Conservation (phyloP, 2,113 vertebrate species). For the Daboia siamensis region DNA sequence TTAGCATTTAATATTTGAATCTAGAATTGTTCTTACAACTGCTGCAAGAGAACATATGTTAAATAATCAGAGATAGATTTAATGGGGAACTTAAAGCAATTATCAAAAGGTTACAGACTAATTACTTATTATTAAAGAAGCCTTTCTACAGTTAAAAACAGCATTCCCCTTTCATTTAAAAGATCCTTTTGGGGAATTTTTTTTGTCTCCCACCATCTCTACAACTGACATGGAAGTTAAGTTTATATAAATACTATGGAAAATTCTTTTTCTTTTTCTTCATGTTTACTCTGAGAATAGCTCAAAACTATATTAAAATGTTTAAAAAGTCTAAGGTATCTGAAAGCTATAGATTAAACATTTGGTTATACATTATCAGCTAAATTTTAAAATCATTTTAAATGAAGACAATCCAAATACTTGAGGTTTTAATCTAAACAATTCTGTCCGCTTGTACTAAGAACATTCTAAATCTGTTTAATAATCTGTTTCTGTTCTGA, state of each 20-base stretch:
- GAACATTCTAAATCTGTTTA: background rate
- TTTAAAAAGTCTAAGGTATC: background rate
- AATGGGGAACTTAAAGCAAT: slow-evolving; percentile 57
- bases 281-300: background rate
- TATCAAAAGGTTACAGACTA: slow-evolving; percentile 58
- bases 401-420: background rate
- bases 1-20: slow-evolving; percentile 51
- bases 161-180: background rate
- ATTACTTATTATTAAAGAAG: slow-evolving; percentile 57
- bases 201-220: background rate
- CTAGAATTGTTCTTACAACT: slow-evolving; percentile 40
- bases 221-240: background rate
- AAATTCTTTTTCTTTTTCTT: background rate
- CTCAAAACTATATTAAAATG: background rate
- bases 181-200: background rate
- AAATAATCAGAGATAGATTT: slow-evolving; percentile 54
- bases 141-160: slow-evolving; percentile 27
- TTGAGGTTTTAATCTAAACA: background rate
- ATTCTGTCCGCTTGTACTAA: background rate
- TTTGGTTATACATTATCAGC: background rate
- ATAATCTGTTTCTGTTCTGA: background rate
- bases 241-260: background rate
- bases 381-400: background rate
- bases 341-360: background rate
- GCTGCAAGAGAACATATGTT: slow-evolving; percentile 52